Conservation (phyloP, 2,888 invertebrate genomes). For the Sphaerophoria taeniata region DNA sequence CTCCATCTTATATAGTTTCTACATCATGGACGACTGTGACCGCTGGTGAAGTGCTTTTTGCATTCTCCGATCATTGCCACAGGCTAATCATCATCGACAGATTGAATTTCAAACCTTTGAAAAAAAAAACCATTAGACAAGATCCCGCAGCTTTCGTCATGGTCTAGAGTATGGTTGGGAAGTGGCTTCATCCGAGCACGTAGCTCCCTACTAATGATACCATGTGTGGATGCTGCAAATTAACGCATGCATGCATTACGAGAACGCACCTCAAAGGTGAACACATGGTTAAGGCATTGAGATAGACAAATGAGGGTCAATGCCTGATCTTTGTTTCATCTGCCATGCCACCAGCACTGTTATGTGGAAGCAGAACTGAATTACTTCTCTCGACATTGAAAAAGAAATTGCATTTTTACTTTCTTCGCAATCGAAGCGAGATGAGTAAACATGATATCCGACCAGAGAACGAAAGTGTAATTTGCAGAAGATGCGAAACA, state of each 20-base stretch:
- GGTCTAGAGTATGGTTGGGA: slow-evolving; percentile 20
- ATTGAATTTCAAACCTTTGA: slow-evolving; percentile 61
- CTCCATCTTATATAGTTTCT: slow-evolving; percentile 71
- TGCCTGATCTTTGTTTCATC: slow-evolving; percentile 67
- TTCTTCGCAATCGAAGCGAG: slow-evolving; percentile 47
- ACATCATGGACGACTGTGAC: neutral
- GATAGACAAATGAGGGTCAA: slow-evolving; percentile 63
- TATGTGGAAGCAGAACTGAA: slow-evolving; percentile 50
- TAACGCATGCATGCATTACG: slow-evolving; percentile 2
- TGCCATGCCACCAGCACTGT: slow-evolving; percentile 3
- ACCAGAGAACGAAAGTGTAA: slow-evolving; percentile 57
- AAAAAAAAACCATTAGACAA: slow-evolving; percentile 12
- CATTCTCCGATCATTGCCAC: slow-evolving; percentile 50
- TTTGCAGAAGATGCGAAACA: slow-evolving; percentile 5
- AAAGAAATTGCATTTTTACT: slow-evolving; percentile 57
- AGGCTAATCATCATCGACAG: slow-evolving; percentile 44
- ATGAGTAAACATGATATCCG: neutral
- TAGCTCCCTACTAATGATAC: neutral
- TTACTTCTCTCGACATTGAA: slow-evolving; percentile 58
- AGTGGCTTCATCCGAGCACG: slow-evolving; percentile 18
- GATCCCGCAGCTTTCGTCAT: slow-evolving; percentile 29
- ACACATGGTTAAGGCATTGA: neutral
- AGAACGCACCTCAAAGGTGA: slow-evolving; percentile 40
- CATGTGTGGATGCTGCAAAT: slow-evolving; percentile 14
- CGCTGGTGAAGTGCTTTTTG: neutral